Base-by-base conservation (phyloP, 1,140 invertebrate genomes). In the Schlechtendalia chinensis region DNA sequence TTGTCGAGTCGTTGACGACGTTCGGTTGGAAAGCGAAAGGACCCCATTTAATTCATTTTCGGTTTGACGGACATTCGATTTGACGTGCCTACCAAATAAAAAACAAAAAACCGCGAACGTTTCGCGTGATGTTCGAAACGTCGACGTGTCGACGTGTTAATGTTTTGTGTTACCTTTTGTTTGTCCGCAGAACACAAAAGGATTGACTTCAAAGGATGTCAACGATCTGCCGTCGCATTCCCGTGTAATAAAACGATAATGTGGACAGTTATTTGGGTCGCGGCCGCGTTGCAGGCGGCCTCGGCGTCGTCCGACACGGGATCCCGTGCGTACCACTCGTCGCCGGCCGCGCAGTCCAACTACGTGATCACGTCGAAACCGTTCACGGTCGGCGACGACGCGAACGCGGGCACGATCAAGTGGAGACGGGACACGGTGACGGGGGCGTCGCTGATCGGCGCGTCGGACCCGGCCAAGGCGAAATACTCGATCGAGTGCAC, bases 401-500 rank as follows among this genome's bases (percentile, higher is more conserved):
- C 58, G 17, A 79, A 79, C 22, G 58, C 75, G 10, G 75, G 75
- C 0, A 63, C 56, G 11, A 79, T 79, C 45, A 79, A 79, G 61
- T 79, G 75, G 75, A 79, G 75, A n/a, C 75, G 75, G 16, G 75
- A 79, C 22, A 79, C 75, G 6, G 47, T 79, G 14, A 79, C 58
- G 10, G 75, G 75, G 10, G 75, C 75, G 8, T 79, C 75, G 11
- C 24, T 79, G 22, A 79, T 79, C 17, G 75, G 75, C 1, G 75
- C 75, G 6, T 63, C 75, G 17, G 75, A 79, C 24, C 75, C 75
- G 3, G 75, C 75, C n/a, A 79, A 79, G 6, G 27, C 63, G 56
- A 79, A 79, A 14, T 79, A 79, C 24, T 79, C 75, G 16, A 63
- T 81, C 10, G 81, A 79, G 29, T 81, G 81, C 14, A 39, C 74